Percentiles rank a stretch among this genome's conserved stretches.
Conservation (phyloP, 1,140 invertebrate genomes). For the Ridgeia piscesae region DNA sequence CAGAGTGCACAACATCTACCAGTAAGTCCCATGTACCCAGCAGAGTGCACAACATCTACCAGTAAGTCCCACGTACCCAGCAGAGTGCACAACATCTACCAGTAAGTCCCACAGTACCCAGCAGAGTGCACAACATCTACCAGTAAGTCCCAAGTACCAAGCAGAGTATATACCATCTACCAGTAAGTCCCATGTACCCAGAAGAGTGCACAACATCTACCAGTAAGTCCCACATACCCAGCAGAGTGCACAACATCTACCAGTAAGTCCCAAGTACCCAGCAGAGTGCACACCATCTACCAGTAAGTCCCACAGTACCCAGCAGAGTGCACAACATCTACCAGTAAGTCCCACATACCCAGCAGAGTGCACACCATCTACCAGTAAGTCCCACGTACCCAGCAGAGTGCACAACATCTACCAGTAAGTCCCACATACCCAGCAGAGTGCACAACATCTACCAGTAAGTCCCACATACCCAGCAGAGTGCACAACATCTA, state of each 20-base stretch:
- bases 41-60: no score
- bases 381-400: background rate
- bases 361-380: background rate
- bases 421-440: background rate
- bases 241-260: no score
- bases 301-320: slow-evolving; percentile 66
- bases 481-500: background rate
- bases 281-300: slow-evolving; percentile 88
- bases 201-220: background rate
- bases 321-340: background rate
- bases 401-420: background rate
- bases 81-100: no score
- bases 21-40: no score
- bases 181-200: background rate
- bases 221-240: no score
- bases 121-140: background rate
- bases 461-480: background rate
- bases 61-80: no score
- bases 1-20: no score
- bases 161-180: background rate
- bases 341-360: background rate
- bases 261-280: slow-evolving; percentile 76
- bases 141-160: slow-evolving; percentile 1
- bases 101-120: no score
- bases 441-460: background rate